Percentiles rank a stretch among this genome's conserved stretches.
phyloP scores from a whole-genome alignment of 2,797 vertebrate genomes.

The Tapirus indicus region DNA sequence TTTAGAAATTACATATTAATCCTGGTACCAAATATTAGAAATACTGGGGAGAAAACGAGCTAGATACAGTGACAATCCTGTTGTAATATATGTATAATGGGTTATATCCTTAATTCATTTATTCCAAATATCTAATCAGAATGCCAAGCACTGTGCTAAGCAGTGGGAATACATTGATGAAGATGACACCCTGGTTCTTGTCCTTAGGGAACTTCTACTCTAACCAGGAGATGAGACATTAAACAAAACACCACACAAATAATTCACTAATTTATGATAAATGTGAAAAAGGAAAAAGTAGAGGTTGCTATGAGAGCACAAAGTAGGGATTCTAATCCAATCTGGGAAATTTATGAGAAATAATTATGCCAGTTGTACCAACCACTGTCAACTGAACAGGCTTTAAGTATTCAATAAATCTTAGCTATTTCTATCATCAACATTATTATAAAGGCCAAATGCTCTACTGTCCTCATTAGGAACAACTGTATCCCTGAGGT shows the following conservation, averaged over 20 bases:
- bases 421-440: background rate
- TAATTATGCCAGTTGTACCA: background rate
- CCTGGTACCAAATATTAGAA: slow-evolving; percentile 31
- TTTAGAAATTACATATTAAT: slow-evolving; percentile 48
- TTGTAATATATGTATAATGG: background rate
- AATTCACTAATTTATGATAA: background rate
- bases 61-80: background rate
- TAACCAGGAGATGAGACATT: background rate
- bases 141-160: background rate
- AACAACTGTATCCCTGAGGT: background rate
- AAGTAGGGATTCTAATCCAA: background rate
- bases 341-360: background rate
- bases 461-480: background rate
- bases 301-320: background rate
- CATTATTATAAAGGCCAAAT: background rate
- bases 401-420: slow-evolving; percentile 8
- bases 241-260: slow-evolving; percentile 23
- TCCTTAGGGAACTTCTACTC: background rate
- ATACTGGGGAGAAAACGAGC: background rate
- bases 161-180: background rate
- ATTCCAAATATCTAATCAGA: slow-evolving; percentile 1
- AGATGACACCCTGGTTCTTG: background rate
- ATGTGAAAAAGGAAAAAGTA: background rate
- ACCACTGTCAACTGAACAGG: background rate
- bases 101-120: background rate